Evolutionary conservation across 2,113 vertebrate genomes (phyloP), one percentile per base, ranked within the genome.

Genomic region (Eurystomus gularis): DNA sequence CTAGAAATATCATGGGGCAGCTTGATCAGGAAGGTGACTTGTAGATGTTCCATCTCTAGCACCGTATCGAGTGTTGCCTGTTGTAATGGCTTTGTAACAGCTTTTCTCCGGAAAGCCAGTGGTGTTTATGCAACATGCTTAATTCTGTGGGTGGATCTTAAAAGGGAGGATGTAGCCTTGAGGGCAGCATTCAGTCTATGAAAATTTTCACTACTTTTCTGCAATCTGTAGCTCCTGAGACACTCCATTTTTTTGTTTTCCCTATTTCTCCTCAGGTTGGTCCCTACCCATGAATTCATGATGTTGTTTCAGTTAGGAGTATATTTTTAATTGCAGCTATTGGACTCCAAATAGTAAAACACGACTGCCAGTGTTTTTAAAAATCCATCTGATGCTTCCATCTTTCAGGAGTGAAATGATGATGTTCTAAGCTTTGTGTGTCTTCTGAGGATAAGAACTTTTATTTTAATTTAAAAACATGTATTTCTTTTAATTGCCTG

Each of bases 1-100:
- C 49, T 65, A 7, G 46, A 90, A 52, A 42, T 69, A 44, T 4
- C 0, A 0, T 25, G 57, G 52, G 25, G 6, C 1, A 5, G 4
- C 33, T 70, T 78, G 37, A 31, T 78, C 51, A 39, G 72, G 23
- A 66, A 29, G n/a, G n/a, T 92, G 55, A 75, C 44, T 51, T 35
- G 28, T 57, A 40, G 33, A 16, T 78, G 25, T 90, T 88, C 51
- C 28, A 5, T 35, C 37, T 62, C 31, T 66, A 69, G 49, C 31
- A 52, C 44, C 0, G 0, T 54, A 15, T 78, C 46, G 17, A 23
- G 13, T 75, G 33, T n/a, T 90, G 37, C 71, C 33, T 70, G 11
- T 82, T 46, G 16, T 37, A 62, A 51, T 81, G 82, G 29, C 37
- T 77, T 77, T 64, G 25, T 79, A 76, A 61, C 61, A 79, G 65